Conservation (phyloP, 2,797 vertebrate species). For the Melanotaenia boesemani region DNA sequence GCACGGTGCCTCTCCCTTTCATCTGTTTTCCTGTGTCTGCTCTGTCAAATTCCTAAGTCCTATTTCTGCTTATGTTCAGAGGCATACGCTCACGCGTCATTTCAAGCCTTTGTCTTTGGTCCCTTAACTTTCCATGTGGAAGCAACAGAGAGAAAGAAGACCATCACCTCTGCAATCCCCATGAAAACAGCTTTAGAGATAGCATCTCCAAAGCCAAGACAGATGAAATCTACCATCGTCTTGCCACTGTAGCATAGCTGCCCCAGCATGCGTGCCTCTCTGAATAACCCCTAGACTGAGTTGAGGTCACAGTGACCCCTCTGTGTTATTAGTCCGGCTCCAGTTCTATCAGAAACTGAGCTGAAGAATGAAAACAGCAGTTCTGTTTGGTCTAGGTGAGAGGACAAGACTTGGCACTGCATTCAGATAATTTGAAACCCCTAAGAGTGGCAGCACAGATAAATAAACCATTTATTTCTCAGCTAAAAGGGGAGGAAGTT, state of each 20-base stretch:
- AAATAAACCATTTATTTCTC: conserved; percentile 67
- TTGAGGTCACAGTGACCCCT: conserved; percentile 66
- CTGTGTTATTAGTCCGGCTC: conserved; percentile 72
- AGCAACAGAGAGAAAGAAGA: conserved; percentile 31
- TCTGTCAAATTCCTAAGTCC: conserved; percentile 68
- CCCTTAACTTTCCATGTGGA: conserved; percentile 57
- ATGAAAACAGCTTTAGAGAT: conserved; percentile 63
- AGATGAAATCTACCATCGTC: conserved; percentile 66
- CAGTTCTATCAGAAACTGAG: conserved; percentile 58
- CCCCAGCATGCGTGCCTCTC: conserved; percentile 26
- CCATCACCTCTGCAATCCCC: conserved; percentile 48
- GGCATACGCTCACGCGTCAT: conserved; percentile 59
- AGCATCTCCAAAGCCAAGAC: conserved; percentile 64
- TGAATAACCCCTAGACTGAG: conserved; percentile 53
- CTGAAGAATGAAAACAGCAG: conserved; percentile 74
- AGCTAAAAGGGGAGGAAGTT: conserved; percentile 45
- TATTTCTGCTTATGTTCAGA: conserved; percentile 66
- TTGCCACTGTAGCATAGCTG: conserved; percentile 54
- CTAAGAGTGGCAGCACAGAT: conserved; percentile 54
- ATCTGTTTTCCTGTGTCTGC: conserved; percentile 67
- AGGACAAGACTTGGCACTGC: conserved; percentile 49
- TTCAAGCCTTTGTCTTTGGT: conserved; percentile 62
- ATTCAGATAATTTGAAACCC: conserved; percentile 40
- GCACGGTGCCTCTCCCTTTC: conserved; percentile 67
- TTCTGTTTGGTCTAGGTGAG: conserved; percentile 76